phyloP scores from a whole-genome alignment of 2,888 invertebrate species.

The Brachyopa scutellaris region DNA sequence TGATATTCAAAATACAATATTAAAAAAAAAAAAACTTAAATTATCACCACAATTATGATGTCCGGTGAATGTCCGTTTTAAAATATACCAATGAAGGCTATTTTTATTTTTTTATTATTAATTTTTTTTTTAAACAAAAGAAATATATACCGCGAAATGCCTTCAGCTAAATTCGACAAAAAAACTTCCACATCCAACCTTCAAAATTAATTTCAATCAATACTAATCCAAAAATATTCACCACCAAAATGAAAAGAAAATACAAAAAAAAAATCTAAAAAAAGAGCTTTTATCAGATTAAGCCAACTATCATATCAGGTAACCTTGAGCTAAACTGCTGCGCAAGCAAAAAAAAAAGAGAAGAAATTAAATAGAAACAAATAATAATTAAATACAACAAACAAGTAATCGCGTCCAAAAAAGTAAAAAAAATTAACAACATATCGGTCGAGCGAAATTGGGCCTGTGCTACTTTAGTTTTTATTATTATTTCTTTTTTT shows the following conservation, averaged over 20 bases:
- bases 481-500: conserved; percentile 2
- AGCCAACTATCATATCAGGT: conserved; percentile 69
- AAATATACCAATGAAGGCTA: conserved; percentile 57
- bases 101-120: conserved; percentile 24
- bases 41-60: conserved; percentile 40
- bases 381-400: conserved; percentile 66
- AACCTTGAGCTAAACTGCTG: conserved; percentile 68
- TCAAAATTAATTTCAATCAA: conserved; percentile 65
- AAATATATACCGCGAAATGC: conserved; percentile 33
- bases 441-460: conserved; percentile 12
- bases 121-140: conserved; percentile 6
- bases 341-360: conserved; percentile 46
- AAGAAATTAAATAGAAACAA: conserved; percentile 43
- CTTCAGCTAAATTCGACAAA: conserved; percentile 36
- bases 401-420: conserved; percentile 57
- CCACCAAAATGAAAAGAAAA: conserved; percentile 36
- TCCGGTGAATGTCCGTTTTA: conserved; percentile 61
- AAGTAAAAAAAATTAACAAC: neutral
- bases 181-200: conserved; percentile 46
- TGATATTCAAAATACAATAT: conserved; percentile 8
- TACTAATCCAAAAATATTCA: conserved; percentile 62
- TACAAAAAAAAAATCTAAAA: conserved; percentile 18
- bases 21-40: conserved; percentile 12
- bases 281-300: conserved; percentile 68
- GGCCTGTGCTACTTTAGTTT: conserved; percentile 60